A percentile compares a stretch with the other conserved stretches of the same genome.
These are phyloP conservation scores for Drosophila demipolita DNA, from an alignment of 2,888 invertebrate genomes.

Conservation along the genomic window DNA sequence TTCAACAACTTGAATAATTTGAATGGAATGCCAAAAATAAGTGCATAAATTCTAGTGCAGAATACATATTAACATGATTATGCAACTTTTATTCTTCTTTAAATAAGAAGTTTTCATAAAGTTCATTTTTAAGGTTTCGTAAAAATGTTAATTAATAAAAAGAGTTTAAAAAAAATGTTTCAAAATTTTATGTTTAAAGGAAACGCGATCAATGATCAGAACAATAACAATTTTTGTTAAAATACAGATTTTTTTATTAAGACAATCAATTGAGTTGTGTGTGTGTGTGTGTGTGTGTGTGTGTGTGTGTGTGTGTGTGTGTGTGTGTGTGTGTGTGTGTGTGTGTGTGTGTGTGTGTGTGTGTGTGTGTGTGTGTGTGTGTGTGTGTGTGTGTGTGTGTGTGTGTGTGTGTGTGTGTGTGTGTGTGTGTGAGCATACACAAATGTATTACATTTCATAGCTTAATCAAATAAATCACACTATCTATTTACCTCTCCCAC, in stretches of 20 bases:
- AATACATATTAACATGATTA: not conserved
- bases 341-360: not conserved
- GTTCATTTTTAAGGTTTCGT: not conserved
- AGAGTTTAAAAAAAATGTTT: not conserved
- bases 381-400: not conserved
- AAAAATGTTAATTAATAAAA: not conserved
- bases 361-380: not conserved
- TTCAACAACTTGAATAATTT: not conserved
- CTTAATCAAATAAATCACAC: constrained; percentile 2
- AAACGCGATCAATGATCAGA: not conserved
- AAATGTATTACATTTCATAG: constrained; percentile 1
- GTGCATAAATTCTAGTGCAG: not conserved
- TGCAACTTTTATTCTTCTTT: not conserved
- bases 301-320: no score
- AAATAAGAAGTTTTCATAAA: not conserved
- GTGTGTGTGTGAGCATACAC: not conserved
- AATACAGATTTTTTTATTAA: not conserved
- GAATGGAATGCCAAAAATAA: not conserved
- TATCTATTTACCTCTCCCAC: not conserved
- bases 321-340: no score
- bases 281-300: no score
- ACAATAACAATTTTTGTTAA: not conserved
- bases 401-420: no score
- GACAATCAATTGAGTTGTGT: not conserved
- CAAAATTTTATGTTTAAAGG: not conserved